Evolutionary conservation across 2,797 vertebrate genomes (phyloP), one percentile per base, ranked within the genome.

Genomic region (Benthosema pterotum): DNA sequence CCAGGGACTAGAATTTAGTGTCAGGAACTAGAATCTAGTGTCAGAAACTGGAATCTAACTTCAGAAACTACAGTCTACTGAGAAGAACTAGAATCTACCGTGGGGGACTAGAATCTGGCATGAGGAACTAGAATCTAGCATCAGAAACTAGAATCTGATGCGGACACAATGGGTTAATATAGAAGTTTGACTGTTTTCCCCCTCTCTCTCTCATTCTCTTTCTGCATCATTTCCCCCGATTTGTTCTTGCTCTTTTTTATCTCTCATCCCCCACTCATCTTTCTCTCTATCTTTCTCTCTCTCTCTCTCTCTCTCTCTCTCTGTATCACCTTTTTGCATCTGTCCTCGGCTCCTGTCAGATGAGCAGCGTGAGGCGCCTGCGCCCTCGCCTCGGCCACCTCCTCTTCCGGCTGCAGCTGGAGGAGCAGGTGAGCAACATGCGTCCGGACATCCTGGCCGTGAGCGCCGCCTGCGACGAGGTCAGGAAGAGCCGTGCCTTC

Each of bases 381-480:
- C 92, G 80, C 61, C 95, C 96, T 78, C 94, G 97, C 80, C 94
- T 99, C 80, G 95, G 89, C 91, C 94, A 96, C 86, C 95, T 98
- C 90, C 95, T 99, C 81, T 98, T 99, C 89, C 95, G 94, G 79
- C 94, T 99, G 69, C 97, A 99, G 92, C 97, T 98, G 86, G 97
- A 99, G 75, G 97, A 99, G 87, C 97, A 96, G 88, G 93, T 97
- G 79, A 94, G 92, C 87, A 96, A 94, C 93, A 89, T 98, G 89
- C 95, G 92, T 80, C 96, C 96, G 67, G 96, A 97, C 86, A 97
- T 98, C 89, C 88, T 97, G 93, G 94, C 96, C 73, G 96, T 99
- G 82, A 96, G 92, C 52, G 83, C 94, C 17, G 96, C 96, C 64
- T 99, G 96, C 19, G 95, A 97, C 65, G 96, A 98, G 90, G 93